Conservation (phyloP, 2,888 invertebrate genomes). For the Trimorus sp. region DNA sequence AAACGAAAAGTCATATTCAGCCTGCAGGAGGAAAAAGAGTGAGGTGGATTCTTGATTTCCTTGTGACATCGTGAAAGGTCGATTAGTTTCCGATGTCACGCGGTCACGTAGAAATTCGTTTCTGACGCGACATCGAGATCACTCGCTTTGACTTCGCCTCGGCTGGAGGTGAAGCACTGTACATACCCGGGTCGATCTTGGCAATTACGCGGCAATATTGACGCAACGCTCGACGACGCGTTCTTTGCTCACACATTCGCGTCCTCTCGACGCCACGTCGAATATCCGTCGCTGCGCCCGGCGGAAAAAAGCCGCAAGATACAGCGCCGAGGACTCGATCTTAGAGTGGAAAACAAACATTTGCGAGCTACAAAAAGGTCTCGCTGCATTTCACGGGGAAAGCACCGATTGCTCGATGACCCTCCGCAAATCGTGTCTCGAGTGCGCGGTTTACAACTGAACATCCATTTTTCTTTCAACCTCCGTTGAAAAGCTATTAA, state of each 20-base stretch:
- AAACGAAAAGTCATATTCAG: too few species aligned
- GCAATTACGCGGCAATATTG: slow-evolving; percentile 73
- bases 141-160: slow-evolving; percentile 46
- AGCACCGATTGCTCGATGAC: too few species aligned
- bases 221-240: slow-evolving; percentile 71
- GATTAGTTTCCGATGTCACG: slow-evolving; percentile 33
- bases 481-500: too few species aligned
- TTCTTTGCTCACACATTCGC: slow-evolving; percentile 66
- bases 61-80: slow-evolving; percentile 1
- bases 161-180: slow-evolving; percentile 52
- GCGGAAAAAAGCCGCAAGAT: slow-evolving; percentile 51
- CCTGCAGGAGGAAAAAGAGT: neutral
- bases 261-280: slow-evolving; percentile 67
- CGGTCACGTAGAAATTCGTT: slow-evolving; percentile 47
- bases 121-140: slow-evolving; percentile 61
- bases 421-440: too few species aligned
- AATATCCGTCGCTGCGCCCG: slow-evolving; percentile 57
- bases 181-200: slow-evolving; percentile 68
- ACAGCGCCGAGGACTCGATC: slow-evolving; percentile 55
- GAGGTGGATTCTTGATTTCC: too few species aligned
- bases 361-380: slow-evolving; percentile 29
- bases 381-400: too few species aligned
- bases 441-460: too few species aligned
- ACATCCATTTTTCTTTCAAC: too few species aligned
- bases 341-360: slow-evolving; percentile 73